Evolutionary conservation across 1,140 invertebrate species (phyloP), one percentile per base, ranked within the genome.

Genomic region (Hylaeus volcanicus): DNA sequence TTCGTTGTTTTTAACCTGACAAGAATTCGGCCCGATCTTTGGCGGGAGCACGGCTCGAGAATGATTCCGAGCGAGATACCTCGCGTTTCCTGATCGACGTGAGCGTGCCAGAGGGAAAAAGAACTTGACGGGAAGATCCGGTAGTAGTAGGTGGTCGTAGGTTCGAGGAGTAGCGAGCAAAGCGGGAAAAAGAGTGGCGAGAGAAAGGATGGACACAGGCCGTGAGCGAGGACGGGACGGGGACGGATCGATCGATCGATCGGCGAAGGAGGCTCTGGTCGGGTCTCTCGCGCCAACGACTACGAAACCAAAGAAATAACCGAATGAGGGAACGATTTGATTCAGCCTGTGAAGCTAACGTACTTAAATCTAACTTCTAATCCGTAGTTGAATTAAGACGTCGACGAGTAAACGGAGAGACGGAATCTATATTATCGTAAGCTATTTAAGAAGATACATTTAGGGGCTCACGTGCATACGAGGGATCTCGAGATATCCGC

Each of bases 391-490:
- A 63, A 63, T 63, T 63, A 63, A 63, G 60, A 11, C n/a, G 51
- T 76, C 74, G 69, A 72, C 48, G 60, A 83, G 39, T 11, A 61
- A 26, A 37, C 55, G 74, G 60, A 84, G 48, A 61, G 58, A 72
- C 81, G 81, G 56, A 55, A 5, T 43, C 43, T 74, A 64, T 71
- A 79, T 56, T 56, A 60, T 61, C 9, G 71, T 61, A 48, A 56
- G 41, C 48, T 77, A 81, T 75, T 70, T 77, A 77, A 71, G 56
- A 9, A 45, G 15, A 69, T 81, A 77, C 43, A 61, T 68, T 68
- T 70, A 81, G 74, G 39, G 70, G 70, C 70, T 74, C 64, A 79
- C 39, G 76, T 78, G 76, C 76, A 79, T 71, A 56, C 74, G 51
- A 58, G 43, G 43, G n/a, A 41, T 41, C 37, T 80, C 53, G 37